Evolutionary conservation across 2,113 vertebrate species (phyloP).

Genomic region (Emydocephalus ijimae): DNA sequence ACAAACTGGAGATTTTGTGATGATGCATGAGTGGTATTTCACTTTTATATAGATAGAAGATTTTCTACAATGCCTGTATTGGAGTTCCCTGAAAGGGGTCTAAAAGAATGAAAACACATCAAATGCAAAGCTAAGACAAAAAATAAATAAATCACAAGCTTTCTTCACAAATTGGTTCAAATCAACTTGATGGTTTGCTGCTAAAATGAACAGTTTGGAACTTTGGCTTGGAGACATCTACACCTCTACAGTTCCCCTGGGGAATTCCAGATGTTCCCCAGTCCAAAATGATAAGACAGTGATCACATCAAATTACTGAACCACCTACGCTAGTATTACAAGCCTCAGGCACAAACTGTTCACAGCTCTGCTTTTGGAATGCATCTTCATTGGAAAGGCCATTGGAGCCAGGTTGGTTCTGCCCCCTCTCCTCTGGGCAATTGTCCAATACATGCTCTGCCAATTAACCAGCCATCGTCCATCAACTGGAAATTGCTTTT

Average conservation of each 20-base stretch:
- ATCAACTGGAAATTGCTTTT: not conserved
- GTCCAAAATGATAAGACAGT: not conserved
- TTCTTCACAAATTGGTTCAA: not conserved
- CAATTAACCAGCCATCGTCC: not conserved
- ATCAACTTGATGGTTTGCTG: not conserved
- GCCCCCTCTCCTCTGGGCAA: not conserved
- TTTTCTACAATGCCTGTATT: not conserved
- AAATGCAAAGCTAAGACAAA: not conserved
- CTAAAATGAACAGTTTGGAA: not conserved
- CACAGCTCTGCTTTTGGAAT: not conserved
- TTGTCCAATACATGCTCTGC: not conserved
- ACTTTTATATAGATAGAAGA: too few relatives aligned
- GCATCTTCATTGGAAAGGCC: not conserved
- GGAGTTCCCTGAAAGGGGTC: not conserved
- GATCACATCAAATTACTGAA: not conserved
- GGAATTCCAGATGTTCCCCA: not conserved
- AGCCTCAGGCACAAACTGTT: not conserved
- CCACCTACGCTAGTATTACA: not conserved
- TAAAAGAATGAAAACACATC: not conserved
- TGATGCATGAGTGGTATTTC: too few relatives aligned
- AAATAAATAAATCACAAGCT: not conserved
- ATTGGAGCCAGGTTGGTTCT: not conserved
- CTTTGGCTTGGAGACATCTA: not conserved
- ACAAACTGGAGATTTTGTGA: too few relatives aligned
- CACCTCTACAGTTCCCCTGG: not conserved